Conservation (phyloP, 2,797 vertebrate species). For the Leptodactylus fallax region DNA sequence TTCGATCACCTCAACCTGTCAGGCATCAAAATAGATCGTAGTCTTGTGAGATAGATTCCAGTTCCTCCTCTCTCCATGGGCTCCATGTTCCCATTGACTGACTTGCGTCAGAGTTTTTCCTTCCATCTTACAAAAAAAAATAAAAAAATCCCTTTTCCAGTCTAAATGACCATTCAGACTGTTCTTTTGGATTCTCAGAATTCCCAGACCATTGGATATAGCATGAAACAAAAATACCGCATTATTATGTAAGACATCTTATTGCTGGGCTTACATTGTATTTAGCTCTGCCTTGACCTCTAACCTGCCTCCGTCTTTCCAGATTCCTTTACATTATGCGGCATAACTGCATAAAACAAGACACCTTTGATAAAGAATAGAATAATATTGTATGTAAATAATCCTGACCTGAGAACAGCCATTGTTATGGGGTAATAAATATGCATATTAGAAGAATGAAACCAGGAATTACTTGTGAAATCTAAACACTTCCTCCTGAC, state of each 20-base stretch:
- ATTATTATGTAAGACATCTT: neutral
- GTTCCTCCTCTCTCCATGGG: too few species aligned
- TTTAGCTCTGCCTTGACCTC: constrained; percentile 1
- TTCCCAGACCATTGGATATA: neutral
- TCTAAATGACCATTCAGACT: neutral
- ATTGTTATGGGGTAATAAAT: constrained; percentile 56
- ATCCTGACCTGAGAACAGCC: constrained; percentile 34
- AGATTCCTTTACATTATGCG: constrained; percentile 7
- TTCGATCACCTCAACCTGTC: too few species aligned
- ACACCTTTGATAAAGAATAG: constrained; percentile 30
- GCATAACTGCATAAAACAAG: constrained; percentile 41
- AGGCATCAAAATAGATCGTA: too few species aligned
- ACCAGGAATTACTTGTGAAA: constrained; percentile 57
- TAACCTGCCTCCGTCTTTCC: neutral
- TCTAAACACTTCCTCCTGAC: constrained; percentile 54
- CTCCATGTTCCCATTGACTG: too few species aligned
- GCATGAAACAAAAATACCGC: neutral
- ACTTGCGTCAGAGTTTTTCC: neutral
- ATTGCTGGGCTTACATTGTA: neutral
- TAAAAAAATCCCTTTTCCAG: too few species aligned
- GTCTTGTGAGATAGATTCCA: too few species aligned
- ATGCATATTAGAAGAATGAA: constrained; percentile 63
- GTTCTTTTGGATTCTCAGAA: neutral
- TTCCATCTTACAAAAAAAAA: neutral
- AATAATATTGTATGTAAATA: constrained; percentile 57